A percentile compares a stretch with the other conserved stretches of the same genome.
Conservation (phyloP, 2,888 invertebrate species). For the Dicycla oo region DNA sequence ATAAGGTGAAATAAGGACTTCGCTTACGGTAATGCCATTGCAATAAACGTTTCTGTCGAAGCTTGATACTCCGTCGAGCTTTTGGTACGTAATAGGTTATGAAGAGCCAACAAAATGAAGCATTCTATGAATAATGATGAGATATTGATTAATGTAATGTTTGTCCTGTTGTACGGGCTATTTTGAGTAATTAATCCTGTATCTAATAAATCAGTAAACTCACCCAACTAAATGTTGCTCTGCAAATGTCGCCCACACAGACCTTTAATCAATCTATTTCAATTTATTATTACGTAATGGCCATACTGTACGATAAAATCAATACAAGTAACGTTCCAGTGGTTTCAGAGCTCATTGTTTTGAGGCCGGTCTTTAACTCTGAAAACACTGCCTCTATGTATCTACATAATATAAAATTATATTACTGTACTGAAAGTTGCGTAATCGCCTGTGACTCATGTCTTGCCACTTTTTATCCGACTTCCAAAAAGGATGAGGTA, state of each 20-base stretch:
- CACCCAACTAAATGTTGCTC: constrained; percentile 22
- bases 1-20: not conserved
- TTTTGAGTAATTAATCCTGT: constrained; percentile 13
- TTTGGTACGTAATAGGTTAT: not conserved
- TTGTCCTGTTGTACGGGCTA: not conserved
- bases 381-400: not conserved
- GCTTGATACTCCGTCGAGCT: not conserved
- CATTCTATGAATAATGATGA: not conserved
- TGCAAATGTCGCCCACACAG: constrained; percentile 44
- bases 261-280: constrained; percentile 43
- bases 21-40: not conserved
- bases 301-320: constrained; percentile 33
- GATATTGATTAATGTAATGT: constrained; percentile 1
- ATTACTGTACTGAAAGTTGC: constrained; percentile 22
- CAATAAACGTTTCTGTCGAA: not conserved
- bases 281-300: constrained; percentile 53
- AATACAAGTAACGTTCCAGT: constrained; percentile 26
- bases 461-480: constrained; percentile 12
- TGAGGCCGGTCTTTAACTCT: constrained; percentile 6
- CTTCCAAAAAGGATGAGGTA: too few species aligned
- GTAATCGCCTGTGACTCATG: constrained; percentile 27
- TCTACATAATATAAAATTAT: too few species aligned
- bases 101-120: not conserved
- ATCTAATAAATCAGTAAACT: constrained; percentile 39
- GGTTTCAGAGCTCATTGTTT: constrained; percentile 21